phyloP scores from a whole-genome alignment of 2,113 vertebrate species.

The Aegithalos caudatus region DNA sequence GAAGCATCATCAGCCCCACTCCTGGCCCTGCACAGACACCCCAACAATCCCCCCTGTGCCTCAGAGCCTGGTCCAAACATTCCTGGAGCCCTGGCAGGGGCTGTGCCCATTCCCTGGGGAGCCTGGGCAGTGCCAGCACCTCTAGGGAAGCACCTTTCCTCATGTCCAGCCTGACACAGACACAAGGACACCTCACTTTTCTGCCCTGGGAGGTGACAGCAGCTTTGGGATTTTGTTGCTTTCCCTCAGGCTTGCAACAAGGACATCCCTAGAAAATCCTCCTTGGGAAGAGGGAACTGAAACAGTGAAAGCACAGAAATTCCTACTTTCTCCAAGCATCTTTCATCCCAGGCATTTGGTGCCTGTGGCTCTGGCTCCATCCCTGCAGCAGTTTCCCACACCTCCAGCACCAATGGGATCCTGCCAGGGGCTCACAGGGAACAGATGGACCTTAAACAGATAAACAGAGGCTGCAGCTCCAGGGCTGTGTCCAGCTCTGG shows the following conservation, averaged over 20 bases:
- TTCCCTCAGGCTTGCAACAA: neutral
- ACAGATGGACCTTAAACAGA: neutral
- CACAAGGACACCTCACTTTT: neutral
- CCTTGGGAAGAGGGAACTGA: neutral
- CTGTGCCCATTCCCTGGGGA: neutral
- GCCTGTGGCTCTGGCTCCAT: neutral
- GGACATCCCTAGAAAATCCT: neutral
- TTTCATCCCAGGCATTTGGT: neutral
- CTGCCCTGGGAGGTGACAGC: neutral
- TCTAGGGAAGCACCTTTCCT: neutral
- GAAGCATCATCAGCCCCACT: rapidly evolving
- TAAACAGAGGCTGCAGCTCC: no score
- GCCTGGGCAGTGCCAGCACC: neutral
- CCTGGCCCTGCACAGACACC: neutral
- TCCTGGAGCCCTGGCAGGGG: neutral
- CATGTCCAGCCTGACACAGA: neutral
- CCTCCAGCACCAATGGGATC: neutral
- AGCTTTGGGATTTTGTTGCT: neutral
- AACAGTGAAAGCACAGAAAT: neutral
- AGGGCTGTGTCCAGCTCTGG: no score
- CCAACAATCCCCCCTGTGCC: neutral
- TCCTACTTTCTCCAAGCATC: neutral
- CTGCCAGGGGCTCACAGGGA: neutral
- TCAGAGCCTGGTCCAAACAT: rapidly evolving
- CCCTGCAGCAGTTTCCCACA: neutral